A percentile compares a stretch with the other conserved stretches of the same genome.
phyloP scores from a whole-genome alignment of 2,888 invertebrate species.

The Cantharis flavilabris region DNA sequence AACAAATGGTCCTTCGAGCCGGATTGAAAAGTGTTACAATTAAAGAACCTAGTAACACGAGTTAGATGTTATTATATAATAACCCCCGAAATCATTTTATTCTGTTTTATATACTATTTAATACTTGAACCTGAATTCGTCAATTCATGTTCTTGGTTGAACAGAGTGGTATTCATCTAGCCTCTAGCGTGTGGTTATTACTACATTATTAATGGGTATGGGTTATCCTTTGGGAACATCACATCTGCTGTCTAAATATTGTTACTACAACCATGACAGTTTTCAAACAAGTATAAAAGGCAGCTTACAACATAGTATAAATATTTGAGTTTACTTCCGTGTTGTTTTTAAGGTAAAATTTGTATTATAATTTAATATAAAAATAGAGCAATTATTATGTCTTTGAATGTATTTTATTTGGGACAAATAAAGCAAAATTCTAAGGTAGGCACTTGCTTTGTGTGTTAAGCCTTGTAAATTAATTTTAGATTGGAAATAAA shows the following conservation, averaged over 20 bases:
- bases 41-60: no score
- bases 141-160: background rate
- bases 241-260: background rate
- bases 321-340: background rate
- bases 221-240: background rate
- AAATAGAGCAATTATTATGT: no score
- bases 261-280: background rate
- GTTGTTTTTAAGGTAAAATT: background rate
- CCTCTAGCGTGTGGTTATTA: background rate
- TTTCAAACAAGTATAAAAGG: background rate
- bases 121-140: background rate
- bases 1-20: no score
- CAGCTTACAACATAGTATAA: background rate
- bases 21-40: background rate
- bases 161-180: background rate
- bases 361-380: background rate
- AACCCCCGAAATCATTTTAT: no score
- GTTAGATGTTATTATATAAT: no score
- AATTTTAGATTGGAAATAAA: background rate
- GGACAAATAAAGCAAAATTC: background rate
- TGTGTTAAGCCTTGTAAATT: background rate
- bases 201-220: background rate
- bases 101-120: no score
- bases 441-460: background rate
- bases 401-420: background rate